Conservation (phyloP, 2,797 vertebrate species). For the Urophycis tenuis region DNA sequence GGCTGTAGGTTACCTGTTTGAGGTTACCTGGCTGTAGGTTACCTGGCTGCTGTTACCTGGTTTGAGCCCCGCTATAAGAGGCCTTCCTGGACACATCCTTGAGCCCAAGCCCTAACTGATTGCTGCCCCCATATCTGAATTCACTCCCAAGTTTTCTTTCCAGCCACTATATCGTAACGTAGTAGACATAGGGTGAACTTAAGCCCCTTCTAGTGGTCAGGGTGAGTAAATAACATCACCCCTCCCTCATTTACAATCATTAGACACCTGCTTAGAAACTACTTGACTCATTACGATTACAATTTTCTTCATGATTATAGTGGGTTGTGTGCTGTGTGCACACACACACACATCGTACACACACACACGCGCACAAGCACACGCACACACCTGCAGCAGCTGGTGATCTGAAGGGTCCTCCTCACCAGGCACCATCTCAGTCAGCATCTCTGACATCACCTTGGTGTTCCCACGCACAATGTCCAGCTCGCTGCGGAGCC, state of each 20-base stretch:
- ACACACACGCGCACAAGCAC: not conserved
- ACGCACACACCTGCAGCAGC: constrained; percentile 73
- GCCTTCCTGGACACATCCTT: too few species aligned
- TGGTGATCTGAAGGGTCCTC: constrained; percentile 94
- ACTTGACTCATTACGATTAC: too few species aligned
- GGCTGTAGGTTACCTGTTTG: too few species aligned
- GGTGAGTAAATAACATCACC: not conserved
- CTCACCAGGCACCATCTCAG: constrained; percentile 95
- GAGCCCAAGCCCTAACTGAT: too few species aligned
- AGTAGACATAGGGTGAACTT: not conserved
- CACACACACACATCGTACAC: not conserved
- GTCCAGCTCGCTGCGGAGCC: constrained; percentile 90
- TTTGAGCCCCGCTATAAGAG: not conserved
- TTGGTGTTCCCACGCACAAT: constrained; percentile 95
- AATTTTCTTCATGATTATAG: too few species aligned
- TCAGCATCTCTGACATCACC: constrained; percentile 99
- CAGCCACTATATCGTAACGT: not conserved
- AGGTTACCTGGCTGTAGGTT: too few species aligned
- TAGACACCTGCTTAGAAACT: not conserved
- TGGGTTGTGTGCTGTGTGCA: not conserved
- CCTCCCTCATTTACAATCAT: not conserved
- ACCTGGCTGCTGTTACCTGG: too few species aligned
- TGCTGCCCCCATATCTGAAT: not conserved
- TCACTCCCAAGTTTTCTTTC: not conserved
- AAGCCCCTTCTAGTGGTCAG: not conserved